Conservation (phyloP, 2,888 invertebrate species). For the Oscheius onirici region DNA sequence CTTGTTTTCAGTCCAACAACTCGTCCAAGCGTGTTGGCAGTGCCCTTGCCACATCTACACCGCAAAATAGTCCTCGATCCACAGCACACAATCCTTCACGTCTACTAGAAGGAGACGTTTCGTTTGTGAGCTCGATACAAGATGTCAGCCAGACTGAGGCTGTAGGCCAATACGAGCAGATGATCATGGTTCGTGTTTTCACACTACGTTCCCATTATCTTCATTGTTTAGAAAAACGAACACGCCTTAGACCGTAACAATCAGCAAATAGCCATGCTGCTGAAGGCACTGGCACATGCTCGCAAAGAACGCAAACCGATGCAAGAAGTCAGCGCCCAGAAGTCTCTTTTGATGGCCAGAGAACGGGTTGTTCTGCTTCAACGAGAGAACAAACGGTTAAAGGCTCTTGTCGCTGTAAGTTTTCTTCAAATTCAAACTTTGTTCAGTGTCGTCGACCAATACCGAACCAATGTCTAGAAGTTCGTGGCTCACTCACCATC, state of each 20-base stretch:
- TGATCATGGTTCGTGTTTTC: constrained; percentile 1
- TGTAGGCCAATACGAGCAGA: not conserved
- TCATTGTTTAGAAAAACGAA: constrained; percentile 37
- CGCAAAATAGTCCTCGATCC: constrained; percentile 36
- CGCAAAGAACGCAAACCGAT: constrained; percentile 42
- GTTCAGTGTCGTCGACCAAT: constrained; percentile 43
- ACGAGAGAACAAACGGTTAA: constrained; percentile 45
- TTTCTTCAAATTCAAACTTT: not conserved
- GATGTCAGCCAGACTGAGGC: constrained; percentile 42
- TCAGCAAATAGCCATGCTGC: constrained; percentile 46
- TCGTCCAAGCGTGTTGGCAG: constrained; percentile 31
- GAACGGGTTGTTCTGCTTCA: constrained; percentile 45
- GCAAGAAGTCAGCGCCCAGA: constrained; percentile 46
- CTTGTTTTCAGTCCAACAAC: not conserved
- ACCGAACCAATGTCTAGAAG: constrained; percentile 46
- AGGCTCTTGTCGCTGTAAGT: constrained; percentile 39
- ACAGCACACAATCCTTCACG: not conserved
- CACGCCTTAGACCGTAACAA: constrained; percentile 41
- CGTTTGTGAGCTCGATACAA: constrained; percentile 50
- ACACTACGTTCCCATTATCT: not conserved
- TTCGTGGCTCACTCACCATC: constrained; percentile 49
- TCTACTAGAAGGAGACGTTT: constrained; percentile 34
- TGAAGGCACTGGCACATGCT: constrained; percentile 42
- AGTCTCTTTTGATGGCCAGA: constrained; percentile 44
- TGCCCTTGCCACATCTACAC: constrained; percentile 51